phyloP scores from a whole-genome alignment of 2,888 invertebrate genomes.

The Chrysina gloriosa region DNA sequence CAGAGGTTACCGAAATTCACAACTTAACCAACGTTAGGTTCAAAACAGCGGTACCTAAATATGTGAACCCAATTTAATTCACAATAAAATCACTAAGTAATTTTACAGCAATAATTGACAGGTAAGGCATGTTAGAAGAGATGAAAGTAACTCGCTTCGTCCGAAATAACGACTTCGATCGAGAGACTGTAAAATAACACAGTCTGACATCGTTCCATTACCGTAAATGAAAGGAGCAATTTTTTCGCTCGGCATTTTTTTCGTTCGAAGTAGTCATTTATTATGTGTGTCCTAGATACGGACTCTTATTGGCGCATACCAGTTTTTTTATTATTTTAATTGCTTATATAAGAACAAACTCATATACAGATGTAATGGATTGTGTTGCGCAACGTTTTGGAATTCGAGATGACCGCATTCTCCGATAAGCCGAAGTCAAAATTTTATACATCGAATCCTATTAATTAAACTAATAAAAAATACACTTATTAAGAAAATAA shows the following conservation, averaged over 20 bases:
- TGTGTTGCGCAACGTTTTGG: slow-evolving; percentile 22
- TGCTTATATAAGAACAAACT: slow-evolving; percentile 21
- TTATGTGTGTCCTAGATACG: slow-evolving; percentile 34
- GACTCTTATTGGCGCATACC: slow-evolving; percentile 26
- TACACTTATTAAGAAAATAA: no score
- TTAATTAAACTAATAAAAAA: no score
- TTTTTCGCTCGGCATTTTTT: neutral
- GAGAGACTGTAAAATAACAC: slow-evolving; percentile 14
- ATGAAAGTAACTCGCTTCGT: slow-evolving; percentile 17
- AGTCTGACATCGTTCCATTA: slow-evolving; percentile 26
- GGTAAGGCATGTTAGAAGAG: neutral
- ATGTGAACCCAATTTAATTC: neutral
- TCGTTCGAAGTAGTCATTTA: slow-evolving; percentile 15
- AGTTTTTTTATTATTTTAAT: slow-evolving; percentile 35
- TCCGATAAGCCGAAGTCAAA: slow-evolving; percentile 11
- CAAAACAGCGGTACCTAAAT: neutral
- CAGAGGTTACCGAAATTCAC: no score
- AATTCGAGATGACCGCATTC: slow-evolving; percentile 33
- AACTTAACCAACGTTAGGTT: no score
- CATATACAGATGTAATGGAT: slow-evolving; percentile 16
- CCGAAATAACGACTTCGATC: slow-evolving; percentile 5
- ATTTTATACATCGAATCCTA: slow-evolving; percentile 7
- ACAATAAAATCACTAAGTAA: neutral
- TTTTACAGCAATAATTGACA: slow-evolving; percentile 14
- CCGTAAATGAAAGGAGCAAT: slow-evolving; percentile 31